Conservation (phyloP, 1,140 invertebrate species). For the Phymastichus coffea region DNA sequence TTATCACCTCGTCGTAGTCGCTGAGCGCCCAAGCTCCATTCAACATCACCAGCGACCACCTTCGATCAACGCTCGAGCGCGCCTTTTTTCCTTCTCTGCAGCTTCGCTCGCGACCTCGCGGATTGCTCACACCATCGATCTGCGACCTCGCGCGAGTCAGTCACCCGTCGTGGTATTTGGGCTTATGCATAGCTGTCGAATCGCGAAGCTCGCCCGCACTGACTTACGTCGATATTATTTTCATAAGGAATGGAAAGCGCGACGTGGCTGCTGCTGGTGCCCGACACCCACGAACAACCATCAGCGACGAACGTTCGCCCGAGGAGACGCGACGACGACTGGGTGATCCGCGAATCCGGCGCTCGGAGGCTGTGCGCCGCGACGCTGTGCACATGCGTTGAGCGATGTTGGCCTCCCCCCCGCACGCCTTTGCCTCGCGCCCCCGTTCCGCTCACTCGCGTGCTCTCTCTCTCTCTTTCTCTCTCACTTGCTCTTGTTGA, state of each 20-base stretch:
- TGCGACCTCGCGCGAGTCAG: too few relatives aligned
- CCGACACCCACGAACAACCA: too few relatives aligned
- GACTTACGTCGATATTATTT: too few relatives aligned
- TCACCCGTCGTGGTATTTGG: too few relatives aligned
- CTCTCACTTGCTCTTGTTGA: not conserved
- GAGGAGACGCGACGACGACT: conserved; percentile 54
- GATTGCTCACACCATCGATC: too few relatives aligned
- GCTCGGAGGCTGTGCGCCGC: conserved; percentile 38
- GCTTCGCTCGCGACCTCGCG: not conserved
- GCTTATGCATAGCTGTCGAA: not conserved
- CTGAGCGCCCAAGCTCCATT: conserved; percentile 21
- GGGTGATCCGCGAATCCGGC: conserved; percentile 53
- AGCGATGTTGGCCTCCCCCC: conserved; percentile 39
- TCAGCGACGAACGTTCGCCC: too few relatives aligned
- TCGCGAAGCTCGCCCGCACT: too few relatives aligned
- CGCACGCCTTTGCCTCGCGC: conserved; percentile 21
- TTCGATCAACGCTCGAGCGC: not conserved
- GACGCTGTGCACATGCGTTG: conserved; percentile 57
- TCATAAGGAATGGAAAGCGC: too few relatives aligned
- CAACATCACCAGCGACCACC: conserved; percentile 21
- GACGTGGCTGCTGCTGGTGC: too few relatives aligned
- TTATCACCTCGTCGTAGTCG: conserved; percentile 19
- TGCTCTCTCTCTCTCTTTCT: conserved; percentile 38
- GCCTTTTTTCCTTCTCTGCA: not conserved
- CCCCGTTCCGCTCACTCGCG: conserved; percentile 12